These are phyloP conservation scores for Chrysodeixis includens DNA, from an alignment of 2,888 invertebrate genomes.

Conservation along the genomic window DNA sequence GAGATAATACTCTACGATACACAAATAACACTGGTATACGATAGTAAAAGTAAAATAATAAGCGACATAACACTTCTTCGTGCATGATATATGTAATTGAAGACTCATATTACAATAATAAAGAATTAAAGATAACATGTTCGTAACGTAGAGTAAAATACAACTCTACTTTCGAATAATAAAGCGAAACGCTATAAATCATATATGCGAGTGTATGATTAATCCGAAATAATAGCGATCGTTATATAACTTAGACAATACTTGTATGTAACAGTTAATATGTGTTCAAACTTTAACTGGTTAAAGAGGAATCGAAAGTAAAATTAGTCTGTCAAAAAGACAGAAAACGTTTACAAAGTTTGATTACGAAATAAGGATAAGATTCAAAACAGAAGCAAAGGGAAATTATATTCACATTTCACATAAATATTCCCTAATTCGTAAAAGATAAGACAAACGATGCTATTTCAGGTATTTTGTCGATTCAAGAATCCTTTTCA, in stretches of 20 bases:
- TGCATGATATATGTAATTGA: slow-evolving; percentile 43
- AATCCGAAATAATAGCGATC: slow-evolving; percentile 18
- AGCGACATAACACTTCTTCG: slow-evolving; percentile 29
- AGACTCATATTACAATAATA: slow-evolving; percentile 38
- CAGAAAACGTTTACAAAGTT: background rate
- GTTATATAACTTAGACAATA: slow-evolving; percentile 11
- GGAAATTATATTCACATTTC: background rate
- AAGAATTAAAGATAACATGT: slow-evolving; percentile 40
- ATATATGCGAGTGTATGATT: slow-evolving; percentile 1
- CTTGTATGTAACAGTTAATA: background rate
- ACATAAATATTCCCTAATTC: slow-evolving; percentile 24
- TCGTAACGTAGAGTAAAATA: slow-evolving; percentile 29
- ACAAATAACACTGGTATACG: slow-evolving; percentile 22
- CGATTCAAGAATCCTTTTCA: slow-evolving; percentile 36
- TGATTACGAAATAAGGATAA: slow-evolving; percentile 1
- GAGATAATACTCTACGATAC: slow-evolving; percentile 23
- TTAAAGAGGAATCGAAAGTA: background rate
- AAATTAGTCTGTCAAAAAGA: background rate
- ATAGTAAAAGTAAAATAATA: slow-evolving; percentile 43
- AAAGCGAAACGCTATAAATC: slow-evolving; percentile 20
- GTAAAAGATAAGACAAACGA: slow-evolving; percentile 23
- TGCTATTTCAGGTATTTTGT: slow-evolving; percentile 36
- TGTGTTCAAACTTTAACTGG: background rate
- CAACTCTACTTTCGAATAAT: slow-evolving; percentile 34
- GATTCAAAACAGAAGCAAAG: background rate